Evolutionary conservation across 2,797 vertebrate species (phyloP).

Genomic region (Catostomus latipinnis): DNA sequence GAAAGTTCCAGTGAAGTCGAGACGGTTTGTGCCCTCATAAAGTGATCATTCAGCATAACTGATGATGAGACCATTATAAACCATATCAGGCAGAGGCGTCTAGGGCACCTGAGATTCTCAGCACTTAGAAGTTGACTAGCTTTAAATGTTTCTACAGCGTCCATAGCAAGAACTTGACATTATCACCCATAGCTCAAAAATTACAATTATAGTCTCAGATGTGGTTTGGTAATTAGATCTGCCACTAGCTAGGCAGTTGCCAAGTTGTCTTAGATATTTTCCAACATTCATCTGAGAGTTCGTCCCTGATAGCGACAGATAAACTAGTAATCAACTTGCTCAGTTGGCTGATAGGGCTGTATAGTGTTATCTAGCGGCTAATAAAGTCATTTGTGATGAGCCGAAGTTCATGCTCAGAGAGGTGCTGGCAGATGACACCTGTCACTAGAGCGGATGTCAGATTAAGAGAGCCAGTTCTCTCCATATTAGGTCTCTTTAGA

Average conservation of each 20-base stretch:
- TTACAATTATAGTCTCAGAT: background rate
- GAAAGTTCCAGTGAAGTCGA: slow-evolving; percentile 77
- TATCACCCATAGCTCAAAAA: background rate
- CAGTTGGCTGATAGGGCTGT: slow-evolving; percentile 73
- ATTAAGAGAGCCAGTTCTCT: slow-evolving; percentile 5
- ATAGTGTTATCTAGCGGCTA: slow-evolving; percentile 78
- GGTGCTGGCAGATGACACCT: slow-evolving; percentile 60
- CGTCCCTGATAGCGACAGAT: slow-evolving; percentile 77
- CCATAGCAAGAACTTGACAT: slow-evolving; percentile 24
- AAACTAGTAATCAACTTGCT: slow-evolving; percentile 62
- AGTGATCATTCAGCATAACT: slow-evolving; percentile 76
- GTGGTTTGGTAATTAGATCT: background rate
- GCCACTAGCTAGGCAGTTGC: slow-evolving; percentile 50
- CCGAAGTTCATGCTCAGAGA: slow-evolving; percentile 76
- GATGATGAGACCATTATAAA: slow-evolving; percentile 76
- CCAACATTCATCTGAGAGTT: slow-evolving; percentile 70
- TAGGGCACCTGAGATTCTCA: background rate
- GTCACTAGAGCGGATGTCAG: slow-evolving; percentile 34
- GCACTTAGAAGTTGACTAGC: background rate
- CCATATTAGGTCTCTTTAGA: slow-evolving; percentile 22
- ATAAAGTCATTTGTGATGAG: slow-evolving; percentile 83
- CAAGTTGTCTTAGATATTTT: slow-evolving; percentile 46
- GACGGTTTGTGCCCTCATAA: slow-evolving; percentile 74
- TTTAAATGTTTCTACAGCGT: background rate
- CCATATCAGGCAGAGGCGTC: slow-evolving; percentile 64